Evolutionary conservation across 2,113 vertebrate species (phyloP).

Genomic region (Fulmarus glacialis): DNA sequence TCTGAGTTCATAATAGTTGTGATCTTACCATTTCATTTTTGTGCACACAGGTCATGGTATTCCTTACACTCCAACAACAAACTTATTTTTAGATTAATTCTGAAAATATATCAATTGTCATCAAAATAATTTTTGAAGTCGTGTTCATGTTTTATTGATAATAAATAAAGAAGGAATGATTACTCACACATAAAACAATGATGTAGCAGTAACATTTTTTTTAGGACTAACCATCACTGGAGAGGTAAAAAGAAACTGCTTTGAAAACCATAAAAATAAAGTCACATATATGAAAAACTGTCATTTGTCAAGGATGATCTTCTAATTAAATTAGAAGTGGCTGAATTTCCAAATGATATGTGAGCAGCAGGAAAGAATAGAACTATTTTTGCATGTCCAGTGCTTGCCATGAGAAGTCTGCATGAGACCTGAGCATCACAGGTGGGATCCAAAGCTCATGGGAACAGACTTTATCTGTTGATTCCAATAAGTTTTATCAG

Average conservation of each 20-base stretch:
- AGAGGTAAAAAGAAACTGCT: neutral
- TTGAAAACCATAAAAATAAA: neutral
- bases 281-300: neutral
- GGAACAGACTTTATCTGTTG: neutral
- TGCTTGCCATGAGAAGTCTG: neutral
- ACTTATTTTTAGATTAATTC: neutral
- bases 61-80: neutral
- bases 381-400: neutral
- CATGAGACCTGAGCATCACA: neutral
- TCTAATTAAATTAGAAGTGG: constrained; percentile 31
- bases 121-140: neutral
- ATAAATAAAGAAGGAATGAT: neutral
- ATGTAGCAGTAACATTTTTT: neutral
- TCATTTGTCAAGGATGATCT: neutral
- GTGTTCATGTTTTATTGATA: neutral
- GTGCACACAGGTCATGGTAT: neutral
- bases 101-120: neutral
- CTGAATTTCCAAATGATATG: neutral
- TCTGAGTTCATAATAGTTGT: neutral
- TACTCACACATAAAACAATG: neutral
- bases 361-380: neutral
- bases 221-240: neutral
- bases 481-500: neutral
- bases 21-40: neutral
- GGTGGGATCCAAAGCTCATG: neutral